Conservation (phyloP, 2,888 invertebrate genomes). For the Globia sparganii region DNA sequence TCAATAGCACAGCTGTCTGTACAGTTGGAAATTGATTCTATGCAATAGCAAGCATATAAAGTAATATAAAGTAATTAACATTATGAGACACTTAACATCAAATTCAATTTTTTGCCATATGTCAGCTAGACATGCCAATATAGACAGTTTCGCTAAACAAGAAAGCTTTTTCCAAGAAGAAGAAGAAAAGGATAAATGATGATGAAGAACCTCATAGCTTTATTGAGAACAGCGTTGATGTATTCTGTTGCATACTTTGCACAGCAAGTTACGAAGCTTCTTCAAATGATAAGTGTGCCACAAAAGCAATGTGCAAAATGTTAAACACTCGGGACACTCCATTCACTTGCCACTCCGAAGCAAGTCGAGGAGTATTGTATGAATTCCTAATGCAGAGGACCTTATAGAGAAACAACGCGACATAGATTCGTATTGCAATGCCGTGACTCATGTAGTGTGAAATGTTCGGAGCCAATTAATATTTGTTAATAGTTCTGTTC, state of each 20-base stretch:
- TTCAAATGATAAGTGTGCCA: not conserved
- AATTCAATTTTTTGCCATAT: no score
- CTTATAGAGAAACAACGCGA: slow-evolving; percentile 68
- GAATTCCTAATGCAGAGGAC: slow-evolving; percentile 64
- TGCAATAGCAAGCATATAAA: no score
- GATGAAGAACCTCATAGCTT: not conserved
- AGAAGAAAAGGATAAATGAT: no score
- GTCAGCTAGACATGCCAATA: no score
- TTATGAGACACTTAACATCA: no score
- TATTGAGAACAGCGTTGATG: not conserved
- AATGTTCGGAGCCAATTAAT: slow-evolving; percentile 58
- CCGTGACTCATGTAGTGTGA: slow-evolving; percentile 63
- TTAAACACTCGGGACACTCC: slow-evolving; percentile 8
- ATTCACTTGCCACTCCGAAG: slow-evolving; percentile 18
- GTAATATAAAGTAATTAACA: no score
- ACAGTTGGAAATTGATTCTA: no score
- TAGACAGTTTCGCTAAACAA: not conserved
- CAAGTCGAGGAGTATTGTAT: slow-evolving; percentile 55
- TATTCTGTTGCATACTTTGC: not conserved
- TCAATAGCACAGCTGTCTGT: no score
- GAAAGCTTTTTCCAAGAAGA: no score
- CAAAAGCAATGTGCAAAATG: not conserved
- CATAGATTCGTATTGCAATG: slow-evolving; percentile 66
- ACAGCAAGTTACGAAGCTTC: not conserved
- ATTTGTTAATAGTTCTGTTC: slow-evolving; percentile 56